Evolutionary conservation across 2,113 vertebrate species (phyloP), one percentile per base, ranked within the genome.

Genomic region (Entomyzon cyanotis): DNA sequence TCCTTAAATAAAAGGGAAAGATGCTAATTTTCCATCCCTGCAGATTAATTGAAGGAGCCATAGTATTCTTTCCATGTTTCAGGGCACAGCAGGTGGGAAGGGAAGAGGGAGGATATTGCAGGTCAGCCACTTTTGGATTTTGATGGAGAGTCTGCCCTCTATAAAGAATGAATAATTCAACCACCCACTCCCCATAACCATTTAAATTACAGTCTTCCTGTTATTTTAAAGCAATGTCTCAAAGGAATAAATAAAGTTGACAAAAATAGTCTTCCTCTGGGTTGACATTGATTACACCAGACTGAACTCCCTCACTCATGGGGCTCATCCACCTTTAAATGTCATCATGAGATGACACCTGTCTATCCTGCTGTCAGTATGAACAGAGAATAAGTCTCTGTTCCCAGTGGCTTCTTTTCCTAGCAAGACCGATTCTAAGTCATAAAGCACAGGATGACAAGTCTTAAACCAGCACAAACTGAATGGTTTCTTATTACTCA

Each of bases 201-300:
- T 81, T 94, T 93, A 71, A 93, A 88, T 90, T 73, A 92, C 42
- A 56, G 27, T 31, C 59, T 92, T 78, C 78, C 56, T 80, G 35
- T 80, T 89, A 73, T 70, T 91, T 39, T 84, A 69, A 90, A 89
- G 37, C 15, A 35, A 65, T 65, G 23, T 94, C 65, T 89, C 83
- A 93, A 87, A 88, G 77, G 70, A 94, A 94, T 95, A 95, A 95
- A 96, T 95, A 92, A 95, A 86, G 33, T 84, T 91, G 96, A 87
- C 92, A 93, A 86, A 95, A 96, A 88, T 75, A 67, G 69, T 93
- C 82, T 89, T 87, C 79, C 62, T 91, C 84, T 65, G 33, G 5
- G 12, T 50, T 95, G 96, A 97, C 74, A 70, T 33, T 96, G 90
- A 95, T 94, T 94, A n/a, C 47, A 76, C 41, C 59, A 91, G 94